Conservation (phyloP, 2,113 vertebrate genomes). For the Lampris megalopsis region DNA sequence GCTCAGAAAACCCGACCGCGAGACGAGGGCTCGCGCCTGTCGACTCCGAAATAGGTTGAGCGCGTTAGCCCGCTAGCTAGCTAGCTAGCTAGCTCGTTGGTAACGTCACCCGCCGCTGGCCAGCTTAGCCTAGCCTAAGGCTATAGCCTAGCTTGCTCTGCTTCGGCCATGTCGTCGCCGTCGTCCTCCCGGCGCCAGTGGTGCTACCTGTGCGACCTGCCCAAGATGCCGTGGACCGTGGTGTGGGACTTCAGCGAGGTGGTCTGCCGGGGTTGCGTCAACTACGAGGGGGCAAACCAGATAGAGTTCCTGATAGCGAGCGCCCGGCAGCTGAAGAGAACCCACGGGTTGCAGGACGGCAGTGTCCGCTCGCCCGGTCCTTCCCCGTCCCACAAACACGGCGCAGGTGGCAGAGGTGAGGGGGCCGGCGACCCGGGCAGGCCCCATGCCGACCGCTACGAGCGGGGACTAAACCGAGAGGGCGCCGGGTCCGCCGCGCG, state of each 20-base stretch:
- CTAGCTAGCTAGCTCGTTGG: slow-evolving; percentile 31
- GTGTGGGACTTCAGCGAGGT: slow-evolving; percentile 94
- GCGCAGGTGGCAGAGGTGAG: slow-evolving; percentile 73
- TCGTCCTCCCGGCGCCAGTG: slow-evolving; percentile 90
- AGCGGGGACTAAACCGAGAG: slow-evolving; percentile 78
- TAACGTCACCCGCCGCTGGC: neutral
- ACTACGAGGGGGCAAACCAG: slow-evolving; percentile 91
- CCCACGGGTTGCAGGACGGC: slow-evolving; percentile 88
- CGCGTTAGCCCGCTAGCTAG: slow-evolving; percentile 65
- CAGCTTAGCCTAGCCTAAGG: slow-evolving; percentile 1
- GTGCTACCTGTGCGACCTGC: slow-evolving; percentile 94
- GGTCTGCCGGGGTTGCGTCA: slow-evolving; percentile 92
- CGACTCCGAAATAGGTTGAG: slow-evolving; percentile 60
- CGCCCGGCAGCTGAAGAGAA: slow-evolving; percentile 88
- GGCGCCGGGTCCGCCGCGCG: slow-evolving; percentile 61
- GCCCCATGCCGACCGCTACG: slow-evolving; percentile 77
- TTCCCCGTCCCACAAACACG: slow-evolving; percentile 82
- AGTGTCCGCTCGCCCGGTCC: slow-evolving; percentile 89
- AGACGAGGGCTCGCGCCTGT: slow-evolving; percentile 54
- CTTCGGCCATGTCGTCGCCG: slow-evolving; percentile 81
- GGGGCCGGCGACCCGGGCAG: slow-evolving; percentile 69
- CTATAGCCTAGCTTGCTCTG: slow-evolving; percentile 15
- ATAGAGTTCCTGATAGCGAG: slow-evolving; percentile 91
- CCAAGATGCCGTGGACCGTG: slow-evolving; percentile 94
- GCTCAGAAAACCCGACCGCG: neutral